A percentile compares a stretch with the other conserved stretches of the same genome.
Conservation (phyloP, 2,888 invertebrate species). For the Drosophila niveifrons region DNA sequence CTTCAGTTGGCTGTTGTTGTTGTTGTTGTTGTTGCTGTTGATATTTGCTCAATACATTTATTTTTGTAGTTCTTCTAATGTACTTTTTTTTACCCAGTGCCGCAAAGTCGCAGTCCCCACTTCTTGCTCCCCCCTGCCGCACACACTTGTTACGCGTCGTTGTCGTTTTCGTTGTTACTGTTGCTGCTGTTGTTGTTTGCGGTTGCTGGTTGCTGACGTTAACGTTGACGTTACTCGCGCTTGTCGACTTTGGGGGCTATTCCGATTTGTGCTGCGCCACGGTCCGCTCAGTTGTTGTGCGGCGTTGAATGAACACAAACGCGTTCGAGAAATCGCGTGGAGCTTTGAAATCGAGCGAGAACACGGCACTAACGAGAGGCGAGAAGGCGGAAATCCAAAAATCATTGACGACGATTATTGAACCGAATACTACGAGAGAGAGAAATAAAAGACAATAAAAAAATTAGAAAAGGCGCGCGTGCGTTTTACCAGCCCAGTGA, state of each 20-base stretch:
- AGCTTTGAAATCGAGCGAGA: conserved; percentile 30
- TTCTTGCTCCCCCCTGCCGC: conserved; percentile 30
- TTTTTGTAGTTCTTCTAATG: conserved; percentile 62
- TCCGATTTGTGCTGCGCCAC: conserved; percentile 47
- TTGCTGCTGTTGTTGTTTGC: conserved; percentile 46
- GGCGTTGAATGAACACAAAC: conserved; percentile 79
- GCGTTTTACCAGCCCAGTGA: conserved; percentile 48
- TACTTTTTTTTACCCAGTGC: conserved; percentile 31
- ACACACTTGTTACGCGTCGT: conserved; percentile 72
- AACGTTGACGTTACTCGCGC: conserved; percentile 51
- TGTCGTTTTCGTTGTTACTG: conserved; percentile 43
- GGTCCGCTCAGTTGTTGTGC: conserved; percentile 82
- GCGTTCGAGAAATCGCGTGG: conserved; percentile 69
- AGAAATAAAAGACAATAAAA: conserved; percentile 22
- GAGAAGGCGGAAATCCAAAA: conserved; percentile 28
- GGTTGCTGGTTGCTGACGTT: conserved; percentile 42
- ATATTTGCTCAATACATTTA: conserved; percentile 78
- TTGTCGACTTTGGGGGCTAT: conserved; percentile 45
- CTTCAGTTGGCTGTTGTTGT: background rate
- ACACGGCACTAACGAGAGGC: background rate
- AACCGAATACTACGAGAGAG: conserved; percentile 8
- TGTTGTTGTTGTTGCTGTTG: conserved; percentile 44
- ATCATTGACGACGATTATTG: conserved; percentile 22
- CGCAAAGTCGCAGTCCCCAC: background rate
- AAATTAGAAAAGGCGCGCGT: conserved; percentile 59